These are phyloP conservation scores for Camelus bactrianus DNA, from an alignment of 2,113 vertebrate species.

Conservation along the genomic window DNA sequence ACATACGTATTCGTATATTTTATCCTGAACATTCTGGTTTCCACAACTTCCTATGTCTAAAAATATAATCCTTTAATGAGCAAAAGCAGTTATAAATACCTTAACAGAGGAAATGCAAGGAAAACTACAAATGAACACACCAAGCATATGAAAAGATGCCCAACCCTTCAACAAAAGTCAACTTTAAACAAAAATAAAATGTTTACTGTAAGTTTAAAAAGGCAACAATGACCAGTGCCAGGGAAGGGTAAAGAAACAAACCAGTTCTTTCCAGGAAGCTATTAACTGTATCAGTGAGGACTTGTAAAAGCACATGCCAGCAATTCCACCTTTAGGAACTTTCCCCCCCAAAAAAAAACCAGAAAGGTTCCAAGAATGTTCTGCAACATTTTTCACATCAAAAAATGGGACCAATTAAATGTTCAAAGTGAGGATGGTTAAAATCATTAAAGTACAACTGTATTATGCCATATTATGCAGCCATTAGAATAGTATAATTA, in stretches of 20 bases:
- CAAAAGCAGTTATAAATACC: neutral
- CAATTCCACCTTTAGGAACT: neutral
- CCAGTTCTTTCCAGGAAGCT: neutral
- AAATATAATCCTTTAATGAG: neutral
- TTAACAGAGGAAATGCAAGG: neutral
- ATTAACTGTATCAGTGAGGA: neutral
- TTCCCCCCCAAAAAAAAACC: neutral
- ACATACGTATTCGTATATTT: neutral
- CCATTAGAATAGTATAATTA: neutral
- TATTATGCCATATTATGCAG: neutral
- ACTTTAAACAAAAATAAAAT: neutral
- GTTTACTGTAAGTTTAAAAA: neutral
- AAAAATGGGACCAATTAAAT: neutral
- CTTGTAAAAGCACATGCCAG: neutral
- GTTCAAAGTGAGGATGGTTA: neutral
- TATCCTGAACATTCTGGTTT: neutral
- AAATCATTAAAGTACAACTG: neutral
- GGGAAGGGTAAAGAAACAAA: neutral
- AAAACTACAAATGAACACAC: neutral
- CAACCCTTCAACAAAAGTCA: neutral
- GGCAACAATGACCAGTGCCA: neutral
- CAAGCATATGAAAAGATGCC: neutral
- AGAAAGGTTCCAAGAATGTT: neutral
- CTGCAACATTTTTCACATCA: neutral
- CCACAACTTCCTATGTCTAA: neutral